Evolutionary conservation across 2,113 vertebrate genomes (phyloP), one percentile per base, ranked within the genome.

Genomic region (Labeo rohita): DNA sequence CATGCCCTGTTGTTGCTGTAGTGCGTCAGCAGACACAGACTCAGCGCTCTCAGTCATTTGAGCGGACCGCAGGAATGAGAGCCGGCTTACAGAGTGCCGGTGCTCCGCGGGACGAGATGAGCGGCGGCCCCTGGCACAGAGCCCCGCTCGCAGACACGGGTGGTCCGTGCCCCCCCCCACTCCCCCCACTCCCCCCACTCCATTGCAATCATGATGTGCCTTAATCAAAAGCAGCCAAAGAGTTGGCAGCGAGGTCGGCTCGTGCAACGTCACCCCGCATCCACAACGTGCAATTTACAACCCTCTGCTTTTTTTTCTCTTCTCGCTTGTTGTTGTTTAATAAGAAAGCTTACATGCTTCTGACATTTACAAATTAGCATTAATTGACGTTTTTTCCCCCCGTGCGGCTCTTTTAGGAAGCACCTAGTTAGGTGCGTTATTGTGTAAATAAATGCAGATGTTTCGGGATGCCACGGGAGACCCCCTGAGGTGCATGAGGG

Each of bases 401-500:
- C 73, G 89, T 87, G 84, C 81, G 75, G 81, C 86, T 88, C 89
- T 90, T 94, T 91, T 91, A 93, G 93, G 91, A 94, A 94, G 91
- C 93, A 93, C 88, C 93, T 93, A 90, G 93, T 93, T 94, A 94
- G 91, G 91, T 91, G 90, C 93, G 91, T 91, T 92, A 94, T 93
- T 94, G 93, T 93, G 91, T 93, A 93, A 94, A 94, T 94, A 95
- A 94, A 95, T 92, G 95, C 92, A 94, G 92, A 95, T 94, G 92
- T 92, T 89, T 90, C 90, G 89, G 82, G 63, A 90, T 83, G 90
- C 93, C 93, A 87, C 87, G 88, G 93, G 91, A 91, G 83, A 34
- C 50, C 86, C 91, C 93, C 90, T 72, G 89, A 90, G 89, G 91
- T 90, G 91, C 66, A 87, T 84, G 86, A 63, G 36, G 63, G 74